Percentiles rank a stretch among this genome's conserved stretches.
phyloP scores from a whole-genome alignment of 2,113 vertebrate species.

The Alethe castanea region DNA sequence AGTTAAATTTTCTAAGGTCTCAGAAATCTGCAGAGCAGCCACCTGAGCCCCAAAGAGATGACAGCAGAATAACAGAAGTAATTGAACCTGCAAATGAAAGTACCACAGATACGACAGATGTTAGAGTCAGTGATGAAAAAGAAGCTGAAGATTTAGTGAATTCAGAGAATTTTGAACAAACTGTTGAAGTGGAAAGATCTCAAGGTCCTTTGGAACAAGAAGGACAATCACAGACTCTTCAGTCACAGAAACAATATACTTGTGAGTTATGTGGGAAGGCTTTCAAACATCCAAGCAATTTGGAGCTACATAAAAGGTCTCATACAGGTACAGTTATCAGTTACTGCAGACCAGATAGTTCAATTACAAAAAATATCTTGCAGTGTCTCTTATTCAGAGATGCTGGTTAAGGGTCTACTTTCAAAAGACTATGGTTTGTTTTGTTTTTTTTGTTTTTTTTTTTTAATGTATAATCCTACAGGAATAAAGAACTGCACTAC shows the following conservation, averaged over 20 bases:
- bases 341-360: background rate
- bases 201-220: conserved; percentile 28
- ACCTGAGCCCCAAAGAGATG: background rate
- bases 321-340: conserved; percentile 86
- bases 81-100: conserved; percentile 36
- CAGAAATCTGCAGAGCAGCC: conserved; percentile 79
- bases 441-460: background rate
- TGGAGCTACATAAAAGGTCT: conserved; percentile 95
- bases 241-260: conserved; percentile 81
- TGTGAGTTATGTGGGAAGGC: conserved; percentile 91
- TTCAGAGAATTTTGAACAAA: conserved; percentile 25
- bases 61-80: background rate
- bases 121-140: conserved; percentile 16
- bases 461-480: background rate
- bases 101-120: background rate
- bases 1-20: conserved; percentile 88
- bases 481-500: background rate
- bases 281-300: conserved; percentile 96
- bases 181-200: conserved; percentile 16
- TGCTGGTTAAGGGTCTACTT: background rate
- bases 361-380: background rate
- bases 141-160: conserved; percentile 28
- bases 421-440: background rate
- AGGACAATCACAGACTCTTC: conserved; percentile 58
- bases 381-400: background rate